Percentiles rank a stretch among this genome's conserved stretches.
Evolutionary conservation across 92 coral and sea anemone species (phyloP).

Genomic region (Plumapathes pennacea): DNA sequence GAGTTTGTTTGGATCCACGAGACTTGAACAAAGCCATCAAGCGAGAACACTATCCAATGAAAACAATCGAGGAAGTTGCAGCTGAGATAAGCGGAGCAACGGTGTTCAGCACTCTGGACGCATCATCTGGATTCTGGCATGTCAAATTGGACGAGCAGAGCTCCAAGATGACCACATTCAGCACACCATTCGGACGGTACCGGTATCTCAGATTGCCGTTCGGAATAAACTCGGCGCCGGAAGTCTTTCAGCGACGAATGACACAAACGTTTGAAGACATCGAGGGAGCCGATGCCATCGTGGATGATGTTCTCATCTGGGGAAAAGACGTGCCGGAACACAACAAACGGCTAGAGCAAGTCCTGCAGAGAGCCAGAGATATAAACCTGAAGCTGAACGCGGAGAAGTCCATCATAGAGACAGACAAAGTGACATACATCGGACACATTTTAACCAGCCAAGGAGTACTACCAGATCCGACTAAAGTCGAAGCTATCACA

Average conservation of each 20-base stretch:
- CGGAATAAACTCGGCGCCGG: conserved; percentile 11
- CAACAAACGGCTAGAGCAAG: conserved; percentile 10
- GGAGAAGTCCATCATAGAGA: conserved; percentile 2
- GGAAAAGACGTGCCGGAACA: not conserved
- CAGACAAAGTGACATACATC: not conserved
- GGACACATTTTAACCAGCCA: not conserved
- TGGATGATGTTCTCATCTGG: conserved; percentile 3
- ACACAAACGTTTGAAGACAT: conserved; percentile 10
- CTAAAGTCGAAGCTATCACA: conserved; percentile 20
- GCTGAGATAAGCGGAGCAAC: conserved; percentile 7
- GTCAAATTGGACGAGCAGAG: conserved; percentile 1
- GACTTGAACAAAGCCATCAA: conserved; percentile 15
- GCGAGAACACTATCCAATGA: conserved; percentile 32
- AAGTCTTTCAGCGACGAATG: conserved; percentile 10
- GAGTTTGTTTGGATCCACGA: conserved; percentile 21
- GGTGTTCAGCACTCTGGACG: conserved; percentile 18
- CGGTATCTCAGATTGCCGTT: conserved; percentile 9
- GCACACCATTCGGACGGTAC: conserved; percentile 3
- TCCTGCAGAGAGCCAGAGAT: conserved; percentile 3
- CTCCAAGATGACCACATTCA: conserved; percentile 4
- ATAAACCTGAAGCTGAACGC: conserved; percentile 3
- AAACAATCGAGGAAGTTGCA: conserved; percentile 23
- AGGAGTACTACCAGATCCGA: conserved; percentile 28
- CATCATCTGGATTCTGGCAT: conserved; percentile 20
- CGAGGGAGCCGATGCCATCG: not conserved